These are phyloP conservation scores for Solen grandis DNA, from an alignment of 1,140 invertebrate genomes.

Conservation along the genomic window DNA sequence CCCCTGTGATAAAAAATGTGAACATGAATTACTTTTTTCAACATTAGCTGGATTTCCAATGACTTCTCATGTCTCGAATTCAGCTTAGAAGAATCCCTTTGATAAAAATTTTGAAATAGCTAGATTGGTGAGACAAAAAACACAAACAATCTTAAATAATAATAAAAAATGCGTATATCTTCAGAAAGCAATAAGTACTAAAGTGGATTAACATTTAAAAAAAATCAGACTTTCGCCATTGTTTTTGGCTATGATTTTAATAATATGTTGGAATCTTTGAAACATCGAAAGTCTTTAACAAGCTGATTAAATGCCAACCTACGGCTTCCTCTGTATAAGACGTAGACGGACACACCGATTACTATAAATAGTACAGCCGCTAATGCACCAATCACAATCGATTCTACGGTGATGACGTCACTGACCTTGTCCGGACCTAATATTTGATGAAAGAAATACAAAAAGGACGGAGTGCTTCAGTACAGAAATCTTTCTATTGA, in stretches of 20 bases:
- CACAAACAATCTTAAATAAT: background rate
- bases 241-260: background rate
- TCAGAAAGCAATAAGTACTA: background rate
- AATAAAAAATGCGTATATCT: background rate
- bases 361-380: background rate
- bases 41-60: too few relatives aligned
- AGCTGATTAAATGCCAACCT: background rate
- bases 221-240: background rate
- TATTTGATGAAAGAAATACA: too few relatives aligned
- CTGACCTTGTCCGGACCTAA: slow-evolving; percentile 1
- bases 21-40: too few relatives aligned
- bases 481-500: too few relatives aligned
- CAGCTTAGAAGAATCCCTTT: background rate
- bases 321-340: background rate
- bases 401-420: slow-evolving; percentile 15
- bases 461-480: too few relatives aligned
- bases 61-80: too few relatives aligned
- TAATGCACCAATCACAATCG: slow-evolving; percentile 18
- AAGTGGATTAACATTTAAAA: background rate
- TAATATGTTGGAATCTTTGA: background rate
- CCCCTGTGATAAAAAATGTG: too few relatives aligned
- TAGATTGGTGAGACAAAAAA: background rate
- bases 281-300: background rate
- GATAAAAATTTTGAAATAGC: background rate
- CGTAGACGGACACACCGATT: background rate